Conservation (phyloP, 2,888 invertebrate genomes). For the Alloscopus bannaensis region DNA sequence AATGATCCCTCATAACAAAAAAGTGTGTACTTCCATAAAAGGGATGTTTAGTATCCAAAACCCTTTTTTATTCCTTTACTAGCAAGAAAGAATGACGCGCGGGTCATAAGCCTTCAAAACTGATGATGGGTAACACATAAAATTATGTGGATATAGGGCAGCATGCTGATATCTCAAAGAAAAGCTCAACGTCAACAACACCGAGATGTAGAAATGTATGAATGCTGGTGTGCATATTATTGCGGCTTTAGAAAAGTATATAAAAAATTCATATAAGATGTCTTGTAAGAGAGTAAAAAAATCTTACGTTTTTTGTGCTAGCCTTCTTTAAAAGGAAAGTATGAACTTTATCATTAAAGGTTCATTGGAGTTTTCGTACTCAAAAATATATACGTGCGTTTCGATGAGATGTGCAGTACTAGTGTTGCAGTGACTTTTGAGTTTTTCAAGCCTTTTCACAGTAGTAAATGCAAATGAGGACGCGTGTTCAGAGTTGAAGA, state of each 20-base stretch:
- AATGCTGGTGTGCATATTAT: not conserved
- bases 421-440: not conserved
- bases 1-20: slow-evolving; percentile 1
- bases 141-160: slow-evolving; percentile 54
- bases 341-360: slow-evolving; percentile 47
- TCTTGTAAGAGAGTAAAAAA: not conserved
- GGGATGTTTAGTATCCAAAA: slow-evolving; percentile 42
- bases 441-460: not conserved
- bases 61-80: slow-evolving; percentile 55
- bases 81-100: slow-evolving; percentile 45
- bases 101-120: slow-evolving; percentile 60
- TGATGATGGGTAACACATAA: slow-evolving; percentile 52
- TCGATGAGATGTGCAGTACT: slow-evolving; percentile 1
- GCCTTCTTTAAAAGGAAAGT: slow-evolving; percentile 56
- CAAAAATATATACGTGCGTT: slow-evolving; percentile 10
- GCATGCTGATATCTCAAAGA: slow-evolving; percentile 23
- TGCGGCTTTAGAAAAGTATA: too few species aligned
- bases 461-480: not conserved
- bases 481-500: not conserved
- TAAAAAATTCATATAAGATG: slow-evolving; percentile 20
- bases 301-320: slow-evolving; percentile 49
- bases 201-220: not conserved
- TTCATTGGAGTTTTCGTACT: slow-evolving; percentile 32
- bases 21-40: slow-evolving; percentile 51
- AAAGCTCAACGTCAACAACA: slow-evolving; percentile 14